Evolutionary conservation across 1,140 invertebrate genomes (phyloP).

Genomic region (Ceratosolen fusciceps): DNA sequence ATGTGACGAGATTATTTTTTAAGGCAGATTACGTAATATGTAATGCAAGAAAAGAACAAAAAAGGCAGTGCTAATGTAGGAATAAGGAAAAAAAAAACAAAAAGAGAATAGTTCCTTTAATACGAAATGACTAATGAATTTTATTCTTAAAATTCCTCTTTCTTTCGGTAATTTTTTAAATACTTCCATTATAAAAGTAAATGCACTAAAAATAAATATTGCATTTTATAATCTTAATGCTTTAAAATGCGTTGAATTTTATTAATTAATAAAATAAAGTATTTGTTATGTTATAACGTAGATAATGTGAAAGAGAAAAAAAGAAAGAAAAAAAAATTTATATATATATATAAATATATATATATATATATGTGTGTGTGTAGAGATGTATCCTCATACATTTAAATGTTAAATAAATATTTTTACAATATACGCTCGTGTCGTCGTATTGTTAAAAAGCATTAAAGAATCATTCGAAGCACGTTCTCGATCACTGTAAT

Average conservation of each 20-base stretch:
- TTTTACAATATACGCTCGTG: neutral
- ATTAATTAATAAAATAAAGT: neutral
- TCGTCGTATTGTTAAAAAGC: slow-evolving; percentile 5
- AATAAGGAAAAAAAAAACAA: neutral
- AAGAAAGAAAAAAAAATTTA: neutral
- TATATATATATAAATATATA: neutral
- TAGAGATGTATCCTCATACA: slow-evolving; percentile 14
- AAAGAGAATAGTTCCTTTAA: slow-evolving; percentile 39
- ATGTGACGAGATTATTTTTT: slow-evolving; percentile 39
- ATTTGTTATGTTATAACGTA: neutral
- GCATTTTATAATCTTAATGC: neutral
- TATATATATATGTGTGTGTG: neutral
- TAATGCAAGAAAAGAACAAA: neutral
- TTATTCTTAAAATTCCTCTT: slow-evolving; percentile 14
- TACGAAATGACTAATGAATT: neutral
- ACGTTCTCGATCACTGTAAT: slow-evolving; percentile 1
- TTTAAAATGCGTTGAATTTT: neutral
- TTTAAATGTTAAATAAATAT: slow-evolving; percentile 29
- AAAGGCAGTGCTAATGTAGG: slow-evolving; percentile 5
- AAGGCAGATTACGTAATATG: neutral
- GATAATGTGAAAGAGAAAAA: neutral
- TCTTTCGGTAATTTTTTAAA: slow-evolving; percentile 24
- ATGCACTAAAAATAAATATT: slow-evolving; percentile 4
- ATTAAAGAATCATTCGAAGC: neutral
- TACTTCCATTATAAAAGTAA: neutral